Conservation (phyloP, 2,888 invertebrate species). For the Andrena praecox region DNA sequence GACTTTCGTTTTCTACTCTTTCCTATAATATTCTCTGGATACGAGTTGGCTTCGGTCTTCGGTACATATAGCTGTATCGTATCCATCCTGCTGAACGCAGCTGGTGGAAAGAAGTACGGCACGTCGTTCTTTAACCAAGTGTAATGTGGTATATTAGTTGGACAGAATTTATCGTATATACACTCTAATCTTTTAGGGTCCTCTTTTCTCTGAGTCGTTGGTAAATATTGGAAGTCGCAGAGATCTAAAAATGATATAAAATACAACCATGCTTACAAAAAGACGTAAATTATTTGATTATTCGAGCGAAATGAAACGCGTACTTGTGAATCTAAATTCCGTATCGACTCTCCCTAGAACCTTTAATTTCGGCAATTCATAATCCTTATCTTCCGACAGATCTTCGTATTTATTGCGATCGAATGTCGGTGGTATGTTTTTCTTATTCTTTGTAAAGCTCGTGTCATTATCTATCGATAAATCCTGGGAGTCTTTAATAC, state of each 20-base stretch:
- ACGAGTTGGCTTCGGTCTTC: constrained; percentile 78
- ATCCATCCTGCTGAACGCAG: constrained; percentile 92
- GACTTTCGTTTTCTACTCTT: constrained; percentile 86
- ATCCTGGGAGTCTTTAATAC: constrained; percentile 1
- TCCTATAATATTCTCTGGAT: constrained; percentile 84
- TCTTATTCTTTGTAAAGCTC: constrained; percentile 24
- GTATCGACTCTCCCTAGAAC: constrained; percentile 88
- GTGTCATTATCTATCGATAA: constrained; percentile 11
- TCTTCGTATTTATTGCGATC: constrained; percentile 73
- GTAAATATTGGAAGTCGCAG: constrained; percentile 97
- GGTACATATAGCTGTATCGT: constrained; percentile 83
- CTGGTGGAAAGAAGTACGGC: constrained; percentile 91
- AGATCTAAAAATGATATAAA: constrained; percentile 86
- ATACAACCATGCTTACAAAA: neutral
- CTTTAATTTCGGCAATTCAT: constrained; percentile 83
- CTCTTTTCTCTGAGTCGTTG: constrained; percentile 86
- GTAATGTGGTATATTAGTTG: constrained; percentile 86
- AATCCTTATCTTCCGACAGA: constrained; percentile 82
- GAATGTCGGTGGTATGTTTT: constrained; percentile 66
- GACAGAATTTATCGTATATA: constrained; percentile 88
- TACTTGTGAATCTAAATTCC: constrained; percentile 89
- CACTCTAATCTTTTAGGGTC: constrained; percentile 86
- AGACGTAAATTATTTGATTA: neutral
- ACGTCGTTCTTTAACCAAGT: constrained; percentile 87
- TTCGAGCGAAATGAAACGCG: constrained; percentile 74